A percentile compares a stretch with the other conserved stretches of the same genome.
Evolutionary conservation across 1,140 invertebrate genomes (phyloP).

Genomic region (Sitobion miscanthi): DNA sequence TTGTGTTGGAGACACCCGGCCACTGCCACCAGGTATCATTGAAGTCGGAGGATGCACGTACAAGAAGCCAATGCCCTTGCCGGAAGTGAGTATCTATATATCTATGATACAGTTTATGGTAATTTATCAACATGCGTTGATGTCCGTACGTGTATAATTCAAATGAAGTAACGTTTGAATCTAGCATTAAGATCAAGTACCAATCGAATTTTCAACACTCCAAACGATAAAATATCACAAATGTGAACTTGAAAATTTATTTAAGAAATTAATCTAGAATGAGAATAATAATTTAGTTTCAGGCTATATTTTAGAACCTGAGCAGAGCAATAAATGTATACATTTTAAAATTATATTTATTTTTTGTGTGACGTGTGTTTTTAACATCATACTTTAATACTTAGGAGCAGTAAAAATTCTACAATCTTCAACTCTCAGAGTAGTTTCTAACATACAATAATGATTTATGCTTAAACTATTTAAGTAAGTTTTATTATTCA

Average conservation of each 20-base stretch:
- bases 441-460: not conserved
- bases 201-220: not conserved
- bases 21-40: slow-evolving; percentile 65
- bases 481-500: too few species aligned
- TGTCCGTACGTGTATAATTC: too few species aligned
- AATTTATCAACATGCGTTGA: too few species aligned
- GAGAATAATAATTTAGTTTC: not conserved
- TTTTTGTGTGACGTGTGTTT: not conserved
- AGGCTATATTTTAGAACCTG: not conserved
- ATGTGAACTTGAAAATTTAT: not conserved
- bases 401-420: not conserved
- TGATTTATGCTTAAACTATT: too few species aligned
- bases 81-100: slow-evolving; percentile 33
- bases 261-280: not conserved
- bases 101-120: too few species aligned
- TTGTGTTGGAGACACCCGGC: slow-evolving; percentile 64
- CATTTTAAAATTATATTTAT: not conserved
- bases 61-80: slow-evolving; percentile 59
- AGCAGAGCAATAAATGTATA: too few species aligned
- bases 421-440: not conserved
- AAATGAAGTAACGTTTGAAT: too few species aligned
- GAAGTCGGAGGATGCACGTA: slow-evolving; percentile 70
- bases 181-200: too few species aligned
- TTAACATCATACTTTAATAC: too few species aligned
- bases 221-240: not conserved